Evolutionary conservation across 2,797 vertebrate species (phyloP).

Genomic region (Micromesistius poutassou): DNA sequence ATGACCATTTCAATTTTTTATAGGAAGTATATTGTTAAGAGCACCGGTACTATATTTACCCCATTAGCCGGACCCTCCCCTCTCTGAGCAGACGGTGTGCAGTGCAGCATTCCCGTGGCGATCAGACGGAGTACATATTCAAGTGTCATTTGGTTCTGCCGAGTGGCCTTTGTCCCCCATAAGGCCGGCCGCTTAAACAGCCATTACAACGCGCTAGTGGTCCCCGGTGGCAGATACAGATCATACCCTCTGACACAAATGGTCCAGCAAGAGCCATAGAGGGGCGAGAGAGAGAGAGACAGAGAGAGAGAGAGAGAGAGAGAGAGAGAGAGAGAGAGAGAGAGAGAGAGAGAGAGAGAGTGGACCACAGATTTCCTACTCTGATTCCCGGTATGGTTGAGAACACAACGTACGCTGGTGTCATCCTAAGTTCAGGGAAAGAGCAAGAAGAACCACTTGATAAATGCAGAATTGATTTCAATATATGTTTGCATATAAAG

Average conservation of each 20-base stretch:
- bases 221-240: slow-evolving; percentile 69
- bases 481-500: too few species aligned
- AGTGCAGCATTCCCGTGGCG: too few species aligned
- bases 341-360: neutral
- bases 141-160: slow-evolving; percentile 51
- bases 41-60: too few species aligned
- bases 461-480: too few species aligned
- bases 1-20: neutral
- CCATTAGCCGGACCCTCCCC: too few species aligned
- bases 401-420: too few species aligned
- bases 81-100: too few species aligned
- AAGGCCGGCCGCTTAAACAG: slow-evolving; percentile 49
- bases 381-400: too few species aligned
- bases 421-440: too few species aligned
- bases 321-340: neutral
- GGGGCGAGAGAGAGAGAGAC: neutral
- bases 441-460: too few species aligned
- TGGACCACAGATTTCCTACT: too few species aligned
- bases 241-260: slow-evolving; percentile 54
- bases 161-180: slow-evolving; percentile 52
- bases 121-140: slow-evolving; percentile 36
- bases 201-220: slow-evolving; percentile 67
- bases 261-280: neutral
- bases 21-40: too few species aligned
- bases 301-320: neutral